Conservation (phyloP, 2,888 invertebrate genomes). For the Subacronicta megacephala region DNA sequence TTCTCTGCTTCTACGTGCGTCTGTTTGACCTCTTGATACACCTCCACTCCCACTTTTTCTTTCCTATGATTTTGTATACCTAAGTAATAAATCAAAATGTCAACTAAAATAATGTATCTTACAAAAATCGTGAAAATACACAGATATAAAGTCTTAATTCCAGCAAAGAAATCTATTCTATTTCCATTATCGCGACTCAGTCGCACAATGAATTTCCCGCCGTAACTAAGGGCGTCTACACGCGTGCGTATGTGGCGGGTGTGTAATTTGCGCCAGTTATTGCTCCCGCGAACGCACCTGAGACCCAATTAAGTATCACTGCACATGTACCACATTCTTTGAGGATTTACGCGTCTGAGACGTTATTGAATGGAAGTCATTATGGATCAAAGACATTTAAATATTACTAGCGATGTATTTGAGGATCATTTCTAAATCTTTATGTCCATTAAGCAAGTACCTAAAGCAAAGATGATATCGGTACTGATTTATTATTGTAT, state of each 20-base stretch:
- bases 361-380: constrained; percentile 44
- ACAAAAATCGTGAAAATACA: no score
- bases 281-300: constrained; percentile 75
- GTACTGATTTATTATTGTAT: no score
- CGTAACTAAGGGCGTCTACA: constrained; percentile 38
- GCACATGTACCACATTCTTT: constrained; percentile 55
- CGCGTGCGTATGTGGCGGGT: constrained; percentile 49
- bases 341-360: constrained; percentile 47
- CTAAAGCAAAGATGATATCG: no score
- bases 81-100: no score
- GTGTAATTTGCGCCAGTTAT: constrained; percentile 67
- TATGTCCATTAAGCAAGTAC: not conserved
- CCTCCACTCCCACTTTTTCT: no score
- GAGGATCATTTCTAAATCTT: not conserved
- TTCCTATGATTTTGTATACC: no score
- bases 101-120: no score
- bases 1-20: no score
- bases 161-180: not conserved
- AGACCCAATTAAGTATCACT: constrained; percentile 73
- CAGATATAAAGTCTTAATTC: no score
- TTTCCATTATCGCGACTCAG: constrained; percentile 8
- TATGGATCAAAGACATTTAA: no score
- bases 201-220: constrained; percentile 35
- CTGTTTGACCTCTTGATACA: no score
- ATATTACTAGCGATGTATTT: no score